A percentile compares a stretch with the other conserved stretches of the same genome.
Conservation (phyloP, 2,888 invertebrate genomes). For the Acanthosoma haemorrhoidale region DNA sequence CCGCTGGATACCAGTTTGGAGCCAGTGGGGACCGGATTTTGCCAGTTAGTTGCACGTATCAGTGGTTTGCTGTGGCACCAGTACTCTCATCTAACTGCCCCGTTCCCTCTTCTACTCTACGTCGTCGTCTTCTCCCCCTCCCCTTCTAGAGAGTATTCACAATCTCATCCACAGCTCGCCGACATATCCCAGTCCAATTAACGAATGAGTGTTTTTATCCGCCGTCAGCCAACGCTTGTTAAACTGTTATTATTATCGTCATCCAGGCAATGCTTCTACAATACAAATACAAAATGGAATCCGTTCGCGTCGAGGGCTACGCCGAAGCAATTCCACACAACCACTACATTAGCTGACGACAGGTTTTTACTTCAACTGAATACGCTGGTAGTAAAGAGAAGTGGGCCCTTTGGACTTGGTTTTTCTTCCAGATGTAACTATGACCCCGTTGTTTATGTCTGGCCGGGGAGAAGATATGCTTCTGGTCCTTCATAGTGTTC, state of each 20-base stretch:
- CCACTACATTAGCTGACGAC: slow-evolving; percentile 49
- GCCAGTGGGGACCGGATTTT: slow-evolving; percentile 36
- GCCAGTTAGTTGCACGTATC: slow-evolving; percentile 31
- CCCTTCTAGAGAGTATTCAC: background rate
- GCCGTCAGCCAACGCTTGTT: slow-evolving; percentile 1
- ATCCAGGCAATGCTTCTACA: slow-evolving; percentile 34
- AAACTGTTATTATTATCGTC: slow-evolving; percentile 6
- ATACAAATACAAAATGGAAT: slow-evolving; percentile 35
- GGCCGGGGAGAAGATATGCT: slow-evolving; percentile 37
- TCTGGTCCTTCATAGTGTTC: slow-evolving; percentile 38
- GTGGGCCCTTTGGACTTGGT: slow-evolving; percentile 38
- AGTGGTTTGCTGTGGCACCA: slow-evolving; percentile 13
- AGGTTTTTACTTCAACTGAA: slow-evolving; percentile 41
- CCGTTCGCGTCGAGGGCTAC: slow-evolving; percentile 33
- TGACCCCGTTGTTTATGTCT: slow-evolving; percentile 10
- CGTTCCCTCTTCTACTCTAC: background rate
- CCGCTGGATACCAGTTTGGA: slow-evolving; percentile 12
- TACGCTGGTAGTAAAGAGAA: slow-evolving; percentile 40
- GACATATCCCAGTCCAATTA: background rate
- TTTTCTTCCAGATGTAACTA: slow-evolving; percentile 22
- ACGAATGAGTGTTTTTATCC: slow-evolving; percentile 27
- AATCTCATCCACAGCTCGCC: background rate
- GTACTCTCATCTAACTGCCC: background rate
- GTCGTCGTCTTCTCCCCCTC: background rate
- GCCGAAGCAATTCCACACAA: slow-evolving; percentile 37